Evolutionary conservation across 1,140 invertebrate genomes (phyloP), one percentile per base, ranked within the genome.

Genomic region (Drosophila mojavensis): DNA sequence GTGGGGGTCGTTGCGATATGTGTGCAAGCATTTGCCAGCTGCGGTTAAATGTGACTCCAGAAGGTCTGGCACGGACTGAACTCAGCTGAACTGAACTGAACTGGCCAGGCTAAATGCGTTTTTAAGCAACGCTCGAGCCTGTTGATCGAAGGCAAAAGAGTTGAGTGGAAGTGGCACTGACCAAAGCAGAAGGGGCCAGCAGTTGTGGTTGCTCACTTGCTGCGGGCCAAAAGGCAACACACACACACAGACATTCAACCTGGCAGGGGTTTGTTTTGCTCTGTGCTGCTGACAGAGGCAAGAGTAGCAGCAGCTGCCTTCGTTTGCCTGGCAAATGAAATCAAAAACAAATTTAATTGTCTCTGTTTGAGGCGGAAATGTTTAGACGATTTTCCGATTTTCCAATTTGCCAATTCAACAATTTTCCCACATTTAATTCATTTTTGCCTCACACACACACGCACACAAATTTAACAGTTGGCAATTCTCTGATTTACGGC

Each of bases 401-500:
- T 26, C 36, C 62, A 15, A 36, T 65, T 62, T 48, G 48, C 36
- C 68, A 17, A 69, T 45, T 61, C 47, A 6, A 7, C 30, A 33
- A 48, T 43, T 54, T 59, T 39, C 48, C 17, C 30, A 36, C 33
- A n/a, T 20, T 47, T 13, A n/a, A 43, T 28, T 26, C 48, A 61
- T 11, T 47, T 17, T 7, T 30, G 15, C 17, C n/a, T n/a, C 24
- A 47, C 47, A 15, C 6, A 9, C 33, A 33, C 33, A 33, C 33
- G 1, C 33, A 33, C 28, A 2, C 6, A 33, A 33, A 33, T 33
- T 10, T 69, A 17, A 10, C 30, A 67, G 55, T 61, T 55, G 30
- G 15, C 33, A 43, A 41, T 74, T 68, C 43, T 33, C 64, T 89
- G 84, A 89, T 89, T 89, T 89, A 89, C 81, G 79, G 43, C 24